Evolutionary conservation across 2,888 invertebrate genomes (phyloP).

Genomic region (Conomelus anceps): DNA sequence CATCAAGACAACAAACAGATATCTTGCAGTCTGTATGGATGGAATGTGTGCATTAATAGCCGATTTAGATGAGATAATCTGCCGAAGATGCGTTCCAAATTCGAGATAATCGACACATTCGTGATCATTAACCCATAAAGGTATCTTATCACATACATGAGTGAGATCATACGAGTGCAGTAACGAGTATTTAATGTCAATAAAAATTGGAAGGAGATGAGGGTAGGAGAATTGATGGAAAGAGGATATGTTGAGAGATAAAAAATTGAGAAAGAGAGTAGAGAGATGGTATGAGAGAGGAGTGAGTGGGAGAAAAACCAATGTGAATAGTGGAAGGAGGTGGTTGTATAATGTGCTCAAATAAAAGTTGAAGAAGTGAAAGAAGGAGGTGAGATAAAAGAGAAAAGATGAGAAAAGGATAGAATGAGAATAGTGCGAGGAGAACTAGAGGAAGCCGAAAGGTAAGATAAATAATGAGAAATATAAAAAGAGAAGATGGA

Average conservation of each 20-base stretch:
- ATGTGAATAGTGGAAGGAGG: too few species aligned
- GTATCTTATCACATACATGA: not conserved
- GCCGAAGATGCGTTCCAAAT: not conserved
- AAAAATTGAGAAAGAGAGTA: not conserved
- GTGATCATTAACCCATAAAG: not conserved
- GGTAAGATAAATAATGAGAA: too few species aligned
- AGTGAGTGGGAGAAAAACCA: too few species aligned
- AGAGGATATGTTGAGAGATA: not conserved
- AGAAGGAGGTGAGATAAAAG: too few species aligned
- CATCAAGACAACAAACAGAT: not conserved
- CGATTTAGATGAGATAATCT: not conserved
- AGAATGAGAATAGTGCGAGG: too few species aligned
- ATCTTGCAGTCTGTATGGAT: not conserved
- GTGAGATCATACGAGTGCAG: not conserved
- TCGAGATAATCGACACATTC: not conserved
- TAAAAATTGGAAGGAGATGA: not conserved
- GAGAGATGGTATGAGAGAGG: not conserved
- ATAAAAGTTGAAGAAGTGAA: too few species aligned
- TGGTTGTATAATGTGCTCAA: too few species aligned
- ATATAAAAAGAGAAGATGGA: too few species aligned
- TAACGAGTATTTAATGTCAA: slow-evolving; percentile 9
- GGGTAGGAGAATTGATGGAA: not conserved
- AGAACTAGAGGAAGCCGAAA: too few species aligned
- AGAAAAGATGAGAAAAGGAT: too few species aligned
- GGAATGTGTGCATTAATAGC: not conserved